A percentile compares a stretch with the other conserved stretches of the same genome.
Conservation (phyloP, 2,888 invertebrate genomes). For the Exocentrus adspersus region DNA sequence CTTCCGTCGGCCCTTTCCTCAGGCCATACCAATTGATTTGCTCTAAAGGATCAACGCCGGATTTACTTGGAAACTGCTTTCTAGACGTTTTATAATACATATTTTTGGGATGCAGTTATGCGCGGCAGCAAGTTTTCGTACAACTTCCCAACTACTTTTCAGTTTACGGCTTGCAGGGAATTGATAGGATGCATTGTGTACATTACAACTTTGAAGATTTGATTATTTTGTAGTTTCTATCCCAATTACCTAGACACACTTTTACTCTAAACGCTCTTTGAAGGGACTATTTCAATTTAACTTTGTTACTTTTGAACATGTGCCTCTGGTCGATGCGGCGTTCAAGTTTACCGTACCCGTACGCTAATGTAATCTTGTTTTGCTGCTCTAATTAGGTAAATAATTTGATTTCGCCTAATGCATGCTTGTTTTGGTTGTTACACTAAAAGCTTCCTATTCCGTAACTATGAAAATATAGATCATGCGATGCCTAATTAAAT, state of each 20-base stretch:
- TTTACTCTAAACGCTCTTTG: too few species aligned
- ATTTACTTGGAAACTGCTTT: slow-evolving; percentile 53
- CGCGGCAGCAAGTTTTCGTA: not conserved
- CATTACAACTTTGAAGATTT: too few species aligned
- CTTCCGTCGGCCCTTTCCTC: slow-evolving; percentile 51
- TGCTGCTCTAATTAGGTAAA: not conserved
- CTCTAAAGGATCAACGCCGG: slow-evolving; percentile 53
- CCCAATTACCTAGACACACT: too few species aligned
- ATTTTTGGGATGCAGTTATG: slow-evolving; percentile 22
- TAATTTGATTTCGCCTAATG: not conserved
- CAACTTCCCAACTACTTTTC: not conserved
- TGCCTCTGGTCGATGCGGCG: not conserved
- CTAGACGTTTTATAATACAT: slow-evolving; percentile 48
- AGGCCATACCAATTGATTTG: slow-evolving; percentile 59
- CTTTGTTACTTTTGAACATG: not conserved
- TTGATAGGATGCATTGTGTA: too few species aligned
- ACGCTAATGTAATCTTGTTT: not conserved
- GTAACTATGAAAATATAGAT: not conserved
- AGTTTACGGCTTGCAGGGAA: not conserved
- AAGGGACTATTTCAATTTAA: not conserved
- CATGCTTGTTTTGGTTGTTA: not conserved
- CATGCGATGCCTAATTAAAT: not conserved
- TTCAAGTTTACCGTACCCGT: not conserved
- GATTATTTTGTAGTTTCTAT: too few species aligned
- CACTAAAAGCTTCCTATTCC: not conserved